A percentile compares a stretch with the other conserved stretches of the same genome.
These are phyloP conservation scores for Trematomus loennbergii DNA, from an alignment of 2,113 vertebrate genomes.

Conservation along the genomic window DNA sequence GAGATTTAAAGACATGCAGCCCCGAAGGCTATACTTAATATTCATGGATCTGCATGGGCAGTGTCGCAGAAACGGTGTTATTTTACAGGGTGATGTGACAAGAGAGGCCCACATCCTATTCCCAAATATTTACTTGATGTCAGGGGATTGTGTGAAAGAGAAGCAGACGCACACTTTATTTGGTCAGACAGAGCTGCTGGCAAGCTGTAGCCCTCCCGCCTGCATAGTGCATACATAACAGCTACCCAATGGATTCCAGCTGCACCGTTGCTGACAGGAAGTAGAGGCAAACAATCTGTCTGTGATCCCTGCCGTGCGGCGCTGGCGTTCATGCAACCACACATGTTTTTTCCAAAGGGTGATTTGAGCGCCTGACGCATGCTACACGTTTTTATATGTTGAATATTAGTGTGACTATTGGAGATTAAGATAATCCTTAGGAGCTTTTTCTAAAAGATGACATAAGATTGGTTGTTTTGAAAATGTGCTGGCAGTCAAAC, in stretches of 20 bases:
- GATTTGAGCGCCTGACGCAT: conserved; percentile 37
- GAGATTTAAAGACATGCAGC: conserved; percentile 34
- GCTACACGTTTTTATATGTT: conserved; percentile 49
- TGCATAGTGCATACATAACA: conserved; percentile 11
- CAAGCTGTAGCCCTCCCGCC: conserved; percentile 11
- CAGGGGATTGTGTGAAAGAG: conserved; percentile 27
- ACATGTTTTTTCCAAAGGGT: conserved; percentile 31
- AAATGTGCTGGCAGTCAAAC: conserved; percentile 27
- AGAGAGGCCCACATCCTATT: conserved; percentile 23
- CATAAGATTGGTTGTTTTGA: conserved; percentile 24
- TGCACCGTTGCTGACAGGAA: conserved; percentile 36
- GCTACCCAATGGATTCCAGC: conserved; percentile 45
- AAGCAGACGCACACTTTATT: conserved; percentile 52
- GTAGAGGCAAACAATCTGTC: conserved; percentile 57
- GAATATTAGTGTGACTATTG: conserved; percentile 25
- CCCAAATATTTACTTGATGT: conserved; percentile 51
- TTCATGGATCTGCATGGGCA: conserved; percentile 6
- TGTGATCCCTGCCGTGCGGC: conserved; percentile 46
- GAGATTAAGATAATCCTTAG: conserved; percentile 68
- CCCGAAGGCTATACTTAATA: conserved; percentile 43
- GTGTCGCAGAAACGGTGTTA: conserved; percentile 20
- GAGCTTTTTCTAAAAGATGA: conserved; percentile 68
- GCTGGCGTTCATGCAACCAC: conserved; percentile 19
- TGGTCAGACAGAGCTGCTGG: conserved; percentile 55
- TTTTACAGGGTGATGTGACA: conserved; percentile 38